Base-by-base conservation (phyloP, 2,888 invertebrate species). In the Hypomecis atomaria region DNA sequence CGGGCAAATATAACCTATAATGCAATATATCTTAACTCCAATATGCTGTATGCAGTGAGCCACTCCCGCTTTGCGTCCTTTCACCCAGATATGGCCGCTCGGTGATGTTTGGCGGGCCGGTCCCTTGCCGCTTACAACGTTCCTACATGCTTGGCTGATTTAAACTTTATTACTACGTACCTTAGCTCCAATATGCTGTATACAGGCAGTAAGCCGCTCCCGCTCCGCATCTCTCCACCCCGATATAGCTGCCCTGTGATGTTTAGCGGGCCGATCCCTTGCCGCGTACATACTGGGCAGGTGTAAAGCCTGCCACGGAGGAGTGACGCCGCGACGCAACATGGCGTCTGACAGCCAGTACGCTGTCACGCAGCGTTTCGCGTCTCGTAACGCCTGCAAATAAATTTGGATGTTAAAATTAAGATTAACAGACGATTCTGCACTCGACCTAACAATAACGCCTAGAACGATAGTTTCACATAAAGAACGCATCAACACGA, bases 271-370 rank as follows among this genome's bases (percentile, higher is more conserved):
- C 4, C 95, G 94, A 69, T 96, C 96, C 42, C 95, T 93, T 33
- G 94, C 94, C 60, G 94, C 93, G 78, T 91, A 94, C 77, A 96
- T 95, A 62, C 94, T 94, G 8, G 99, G 99, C 75, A 99, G 94
- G 88, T 99, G 99, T 50, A 98, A 92, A 9, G 98, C 97, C 77
- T 97, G 96, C 97, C 97, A 99, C 0, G 99, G 99, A 0, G 99
- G 98, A 58, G 96, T 89, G 76, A 99, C 96, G 78, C 97, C 97
- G 75, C 97, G 97, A 54, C 96, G 96, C 33, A 95, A 85, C 78
- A 99, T 95, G 5, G 98, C 96, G 86, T 99, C 99, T 65, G 97
- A 98, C 40, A 99, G 92, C 97, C 97, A 98, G 88, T 96, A 96
- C n/a, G 96, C 95, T 4, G 97, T 97, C 45, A 97, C 96, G 76